Percentiles rank a stretch among this genome's conserved stretches.
These are phyloP conservation scores for Alligator mississippiensis DNA, from an alignment of 2,113 vertebrate genomes.

Conservation along the genomic window DNA sequence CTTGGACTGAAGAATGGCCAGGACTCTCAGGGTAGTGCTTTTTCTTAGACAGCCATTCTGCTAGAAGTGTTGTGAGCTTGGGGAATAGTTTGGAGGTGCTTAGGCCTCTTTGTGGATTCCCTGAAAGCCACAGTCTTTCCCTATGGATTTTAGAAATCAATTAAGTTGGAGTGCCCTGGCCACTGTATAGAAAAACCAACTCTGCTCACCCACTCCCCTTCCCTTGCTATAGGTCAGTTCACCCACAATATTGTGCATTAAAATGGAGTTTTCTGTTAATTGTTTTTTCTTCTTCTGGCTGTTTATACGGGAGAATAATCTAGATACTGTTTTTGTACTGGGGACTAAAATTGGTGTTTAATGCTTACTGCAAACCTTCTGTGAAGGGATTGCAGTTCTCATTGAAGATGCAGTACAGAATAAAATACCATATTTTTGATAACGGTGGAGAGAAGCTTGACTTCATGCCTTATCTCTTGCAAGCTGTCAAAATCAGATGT, in stretches of 20 bases:
- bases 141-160: fast-evolving
- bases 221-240: fast-evolving
- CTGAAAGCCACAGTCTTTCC: neutral
- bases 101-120: neutral
- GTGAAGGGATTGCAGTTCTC: neutral
- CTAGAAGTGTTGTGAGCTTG: neutral
- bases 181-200: neutral
- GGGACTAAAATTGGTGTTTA: neutral
- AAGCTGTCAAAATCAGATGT: neutral
- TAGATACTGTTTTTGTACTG: neutral
- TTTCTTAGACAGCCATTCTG: neutral
- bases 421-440: neutral
- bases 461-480: neutral
- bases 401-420: neutral
- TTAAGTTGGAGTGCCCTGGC: fast-evolving
- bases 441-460: neutral
- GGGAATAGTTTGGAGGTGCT: neutral
- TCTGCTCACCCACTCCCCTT: neutral
- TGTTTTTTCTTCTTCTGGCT: neutral
- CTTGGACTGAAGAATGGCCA: fast-evolving
- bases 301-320: neutral
- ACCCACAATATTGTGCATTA: fast-evolving
- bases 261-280: neutral
- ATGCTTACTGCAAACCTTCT: too few species aligned
- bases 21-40: neutral